Conservation (phyloP, 2,888 invertebrate species). For the Agonopterix subpropinquella region DNA sequence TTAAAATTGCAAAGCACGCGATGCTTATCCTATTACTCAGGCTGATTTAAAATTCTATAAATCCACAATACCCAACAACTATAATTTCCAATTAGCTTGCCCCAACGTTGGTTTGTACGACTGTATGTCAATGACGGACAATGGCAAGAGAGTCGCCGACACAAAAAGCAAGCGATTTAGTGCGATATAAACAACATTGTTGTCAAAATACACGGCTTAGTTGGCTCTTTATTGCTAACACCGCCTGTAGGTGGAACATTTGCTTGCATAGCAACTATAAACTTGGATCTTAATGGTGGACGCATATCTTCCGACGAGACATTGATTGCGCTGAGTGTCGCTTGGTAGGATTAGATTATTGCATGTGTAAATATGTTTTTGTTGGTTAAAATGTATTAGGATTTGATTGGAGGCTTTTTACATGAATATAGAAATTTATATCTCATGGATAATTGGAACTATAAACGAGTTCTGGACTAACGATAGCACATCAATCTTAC, state of each 20-base stretch:
- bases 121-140: constrained; percentile 16
- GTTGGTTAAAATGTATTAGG: too few relatives aligned
- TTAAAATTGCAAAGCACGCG: constrained; percentile 30
- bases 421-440: too few relatives aligned
- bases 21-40: constrained; percentile 40
- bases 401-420: too few relatives aligned
- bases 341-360: constrained; percentile 23
- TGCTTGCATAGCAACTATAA: constrained; percentile 33
- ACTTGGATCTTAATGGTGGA: constrained; percentile 28
- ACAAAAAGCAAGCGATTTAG: constrained; percentile 40
- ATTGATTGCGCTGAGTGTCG: constrained; percentile 24
- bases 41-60: constrained; percentile 53
- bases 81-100: constrained; percentile 63
- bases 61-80: constrained; percentile 45
- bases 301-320: constrained; percentile 24
- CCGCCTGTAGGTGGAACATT: constrained; percentile 23
- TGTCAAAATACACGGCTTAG: constrained; percentile 27
- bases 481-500: too few relatives aligned
- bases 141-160: constrained; percentile 18
- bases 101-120: constrained; percentile 25
- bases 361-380: constrained; percentile 17
- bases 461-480: too few relatives aligned
- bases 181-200: constrained; percentile 39
- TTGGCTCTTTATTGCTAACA: constrained; percentile 16
- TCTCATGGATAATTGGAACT: too few relatives aligned